Conservation (phyloP, 2,888 invertebrate species). For the Meiosimyza platycephala region DNA sequence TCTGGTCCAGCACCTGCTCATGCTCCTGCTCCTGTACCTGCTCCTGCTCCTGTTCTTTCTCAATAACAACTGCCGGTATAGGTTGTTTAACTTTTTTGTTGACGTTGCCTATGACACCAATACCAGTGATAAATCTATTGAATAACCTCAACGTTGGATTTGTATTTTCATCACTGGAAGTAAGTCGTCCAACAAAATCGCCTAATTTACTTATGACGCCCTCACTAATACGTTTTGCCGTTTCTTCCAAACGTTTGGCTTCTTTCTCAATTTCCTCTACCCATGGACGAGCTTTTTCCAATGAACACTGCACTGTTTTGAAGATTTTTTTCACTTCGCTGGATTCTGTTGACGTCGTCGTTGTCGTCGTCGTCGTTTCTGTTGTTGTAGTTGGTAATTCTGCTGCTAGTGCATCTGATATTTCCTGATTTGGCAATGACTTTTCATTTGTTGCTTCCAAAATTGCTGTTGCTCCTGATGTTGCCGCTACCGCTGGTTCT, state of each 20-base stretch:
- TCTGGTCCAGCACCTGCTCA: too few relatives aligned
- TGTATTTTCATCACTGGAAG: slow-evolving; percentile 26
- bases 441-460: slow-evolving; percentile 7
- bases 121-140: not conserved
- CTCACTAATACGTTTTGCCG: slow-evolving; percentile 55
- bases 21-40: not conserved
- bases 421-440: slow-evolving; percentile 18
- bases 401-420: slow-evolving; percentile 17
- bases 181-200: slow-evolving; percentile 51
- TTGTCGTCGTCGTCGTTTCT: slow-evolving; percentile 3
- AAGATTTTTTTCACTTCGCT: slow-evolving; percentile 58
- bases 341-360: slow-evolving; percentile 32
- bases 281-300: slow-evolving; percentile 63
- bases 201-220: slow-evolving; percentile 54
- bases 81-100: not conserved
- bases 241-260: slow-evolving; percentile 58
- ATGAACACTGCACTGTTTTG: slow-evolving; percentile 57
- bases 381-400: not conserved
- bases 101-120: not conserved
- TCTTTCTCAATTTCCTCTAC: slow-evolving; percentile 60
- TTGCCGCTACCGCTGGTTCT: not conserved
- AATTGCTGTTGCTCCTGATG: not conserved
- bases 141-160: not conserved
- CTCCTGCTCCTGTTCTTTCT: not conserved
- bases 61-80: too few relatives aligned